Evolutionary conservation across 2,888 invertebrate genomes (phyloP).

Genomic region (Biston stratarius): DNA sequence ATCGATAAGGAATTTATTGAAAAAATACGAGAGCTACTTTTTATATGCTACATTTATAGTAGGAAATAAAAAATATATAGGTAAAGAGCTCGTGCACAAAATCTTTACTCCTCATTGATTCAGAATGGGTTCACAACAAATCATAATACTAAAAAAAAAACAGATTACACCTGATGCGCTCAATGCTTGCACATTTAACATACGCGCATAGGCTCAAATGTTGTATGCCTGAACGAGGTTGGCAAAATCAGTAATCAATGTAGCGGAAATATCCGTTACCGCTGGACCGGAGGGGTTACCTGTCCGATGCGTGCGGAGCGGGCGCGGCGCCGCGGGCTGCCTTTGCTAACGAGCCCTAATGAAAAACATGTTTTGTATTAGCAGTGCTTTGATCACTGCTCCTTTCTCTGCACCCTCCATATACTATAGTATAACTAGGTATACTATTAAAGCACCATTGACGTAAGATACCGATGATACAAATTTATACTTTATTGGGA

Average conservation of each 20-base stretch:
- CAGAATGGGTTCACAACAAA: too few relatives aligned
- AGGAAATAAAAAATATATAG: background rate
- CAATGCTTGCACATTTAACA: too few relatives aligned
- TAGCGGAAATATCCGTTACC: constrained; percentile 6
- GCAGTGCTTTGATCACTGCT: background rate
- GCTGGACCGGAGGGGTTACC: background rate
- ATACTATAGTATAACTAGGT: too few relatives aligned
- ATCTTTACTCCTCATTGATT: too few relatives aligned
- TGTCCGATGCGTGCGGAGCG: background rate
- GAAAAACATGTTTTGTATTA: background rate
- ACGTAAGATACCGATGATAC: too few relatives aligned
- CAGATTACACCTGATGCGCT: too few relatives aligned
- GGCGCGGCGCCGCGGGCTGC: constrained; percentile 1
- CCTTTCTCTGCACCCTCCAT: background rate
- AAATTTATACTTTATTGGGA: too few relatives aligned
- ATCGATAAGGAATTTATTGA: constrained; percentile 15
- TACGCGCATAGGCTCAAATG: background rate
- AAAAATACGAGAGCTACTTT: background rate
- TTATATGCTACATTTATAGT: background rate
- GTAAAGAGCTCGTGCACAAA: too few relatives aligned
- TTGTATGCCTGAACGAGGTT: background rate
- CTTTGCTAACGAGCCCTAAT: background rate
- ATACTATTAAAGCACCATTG: too few relatives aligned
- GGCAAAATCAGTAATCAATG: background rate
- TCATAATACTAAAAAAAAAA: too few relatives aligned